Percentiles rank a stretch among this genome's conserved stretches.
Conservation (phyloP, 2,888 invertebrate genomes). For the Synanthedon andrenaeformis region DNA sequence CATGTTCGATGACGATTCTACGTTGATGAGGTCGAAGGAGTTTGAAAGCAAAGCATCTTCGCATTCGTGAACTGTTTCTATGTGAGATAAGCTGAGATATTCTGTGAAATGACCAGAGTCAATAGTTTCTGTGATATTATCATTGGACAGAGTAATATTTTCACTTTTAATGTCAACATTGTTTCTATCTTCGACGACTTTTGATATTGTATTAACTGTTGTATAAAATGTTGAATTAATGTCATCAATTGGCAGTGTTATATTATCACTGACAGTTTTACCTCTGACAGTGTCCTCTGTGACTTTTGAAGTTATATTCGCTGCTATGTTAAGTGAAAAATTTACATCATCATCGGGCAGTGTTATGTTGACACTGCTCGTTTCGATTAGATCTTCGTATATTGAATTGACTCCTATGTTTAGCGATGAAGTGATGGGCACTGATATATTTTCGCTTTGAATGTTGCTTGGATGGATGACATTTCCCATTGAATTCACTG, state of each 20-base stretch:
- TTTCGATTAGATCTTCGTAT: too few species aligned
- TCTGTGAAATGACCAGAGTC: slow-evolving; percentile 59
- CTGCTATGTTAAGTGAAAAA: not conserved
- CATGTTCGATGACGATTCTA: slow-evolving; percentile 21
- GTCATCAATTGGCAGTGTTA: too few species aligned
- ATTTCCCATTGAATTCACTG: not conserved
- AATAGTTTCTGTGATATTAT: slow-evolving; percentile 40
- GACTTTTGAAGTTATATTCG: not conserved
- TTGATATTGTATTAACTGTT: not conserved
- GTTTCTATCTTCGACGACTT: not conserved
- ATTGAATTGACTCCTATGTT: too few species aligned
- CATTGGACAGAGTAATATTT: slow-evolving; percentile 23
- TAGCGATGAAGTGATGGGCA: too few species aligned
- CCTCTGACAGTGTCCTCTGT: too few species aligned
- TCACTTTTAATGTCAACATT: slow-evolving; percentile 15
- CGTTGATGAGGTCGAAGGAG: slow-evolving; percentile 41
- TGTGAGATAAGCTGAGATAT: slow-evolving; percentile 47
- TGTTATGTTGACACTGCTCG: too few species aligned
- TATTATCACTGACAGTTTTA: too few species aligned
- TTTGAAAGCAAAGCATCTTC: slow-evolving; percentile 56
- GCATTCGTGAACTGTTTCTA: slow-evolving; percentile 30
- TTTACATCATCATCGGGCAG: too few species aligned
- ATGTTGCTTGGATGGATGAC: not conserved
- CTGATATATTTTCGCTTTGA: too few species aligned
- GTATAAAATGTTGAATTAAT: too few species aligned